These are phyloP conservation scores for Trachythela sp. DNA, from an alignment of 64 coral and sea anemone species.

Conservation along the genomic window DNA sequence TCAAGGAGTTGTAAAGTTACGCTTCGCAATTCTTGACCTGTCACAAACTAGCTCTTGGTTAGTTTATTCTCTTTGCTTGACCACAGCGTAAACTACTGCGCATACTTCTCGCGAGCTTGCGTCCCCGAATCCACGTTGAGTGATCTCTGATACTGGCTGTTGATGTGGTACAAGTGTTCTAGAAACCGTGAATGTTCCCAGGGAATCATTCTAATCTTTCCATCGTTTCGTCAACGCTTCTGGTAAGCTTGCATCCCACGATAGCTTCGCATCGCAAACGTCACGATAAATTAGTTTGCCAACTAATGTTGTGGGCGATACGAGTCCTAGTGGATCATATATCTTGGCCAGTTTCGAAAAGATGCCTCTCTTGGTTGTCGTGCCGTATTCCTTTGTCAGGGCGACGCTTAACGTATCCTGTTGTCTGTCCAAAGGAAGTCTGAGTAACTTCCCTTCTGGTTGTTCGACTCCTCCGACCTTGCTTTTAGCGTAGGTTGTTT, in stretches of 20 bases:
- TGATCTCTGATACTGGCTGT: constrained; percentile 1
- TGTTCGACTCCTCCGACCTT: constrained; percentile 42
- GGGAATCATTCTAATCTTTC: constrained; percentile 30
- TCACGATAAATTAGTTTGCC: constrained; percentile 45
- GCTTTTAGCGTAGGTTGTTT: constrained; percentile 45
- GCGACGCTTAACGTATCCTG: constrained; percentile 28
- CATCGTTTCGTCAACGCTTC: constrained; percentile 31
- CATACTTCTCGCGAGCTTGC: constrained; percentile 21
- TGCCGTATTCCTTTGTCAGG: not conserved
- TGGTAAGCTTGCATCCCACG: constrained; percentile 26
- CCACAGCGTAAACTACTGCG: constrained; percentile 30
- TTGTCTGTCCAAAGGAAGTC: constrained; percentile 49
- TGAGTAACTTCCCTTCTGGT: constrained; percentile 40
- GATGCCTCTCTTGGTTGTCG: constrained; percentile 44
- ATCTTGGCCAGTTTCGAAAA: constrained; percentile 29
- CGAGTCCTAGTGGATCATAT: not conserved
- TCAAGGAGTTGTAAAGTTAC: no score
- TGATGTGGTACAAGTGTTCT: constrained; percentile 23
- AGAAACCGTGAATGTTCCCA: constrained; percentile 17
- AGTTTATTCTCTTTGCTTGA: constrained; percentile 17
- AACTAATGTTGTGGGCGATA: constrained; percentile 27
- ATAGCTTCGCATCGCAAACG: constrained; percentile 46
- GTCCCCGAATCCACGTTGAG: constrained; percentile 33
- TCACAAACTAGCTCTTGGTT: not conserved
- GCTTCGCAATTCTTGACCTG: not conserved